Conservation (phyloP, 2,797 vertebrate genomes). For the Rhinoraja longicauda region DNA sequence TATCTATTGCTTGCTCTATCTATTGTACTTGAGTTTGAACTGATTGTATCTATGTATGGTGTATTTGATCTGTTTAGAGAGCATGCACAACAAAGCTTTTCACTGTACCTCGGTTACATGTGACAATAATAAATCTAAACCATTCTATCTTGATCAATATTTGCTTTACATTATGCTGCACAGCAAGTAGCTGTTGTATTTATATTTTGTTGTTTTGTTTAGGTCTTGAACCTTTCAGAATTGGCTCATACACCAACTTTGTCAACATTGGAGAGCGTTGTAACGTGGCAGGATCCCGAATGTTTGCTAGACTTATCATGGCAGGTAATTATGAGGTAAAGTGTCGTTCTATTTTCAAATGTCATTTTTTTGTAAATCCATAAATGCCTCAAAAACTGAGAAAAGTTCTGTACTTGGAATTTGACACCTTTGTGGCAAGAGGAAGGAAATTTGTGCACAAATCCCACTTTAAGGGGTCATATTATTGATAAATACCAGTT, state of each 20-base stretch:
- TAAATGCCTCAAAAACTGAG: neutral
- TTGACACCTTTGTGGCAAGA: constrained; percentile 21
- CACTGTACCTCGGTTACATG: no score
- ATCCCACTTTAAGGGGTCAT: neutral
- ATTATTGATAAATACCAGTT: no score
- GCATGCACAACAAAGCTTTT: no score
- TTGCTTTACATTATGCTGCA: neutral
- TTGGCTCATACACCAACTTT: constrained; percentile 91
- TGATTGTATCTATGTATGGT: no score
- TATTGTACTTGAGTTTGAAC: no score
- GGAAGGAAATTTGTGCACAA: constrained; percentile 15
- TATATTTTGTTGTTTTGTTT: constrained; percentile 35
- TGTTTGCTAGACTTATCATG: constrained; percentile 89
- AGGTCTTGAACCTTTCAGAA: constrained; percentile 87
- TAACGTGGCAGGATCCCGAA: constrained; percentile 88
- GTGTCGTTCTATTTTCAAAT: neutral
- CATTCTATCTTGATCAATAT: neutral
- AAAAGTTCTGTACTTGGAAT: neutral
- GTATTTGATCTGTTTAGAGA: no score
- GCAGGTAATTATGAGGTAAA: constrained; percentile 82
- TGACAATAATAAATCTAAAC: no score
- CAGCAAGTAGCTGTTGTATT: neutral
- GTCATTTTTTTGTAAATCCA: constrained; percentile 3
- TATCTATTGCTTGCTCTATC: no score
- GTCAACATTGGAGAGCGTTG: constrained; percentile 95